A percentile compares a stretch with the other conserved stretches of the same genome.
phyloP scores from a whole-genome alignment of 2,888 invertebrate genomes.

The Strigamia transsilvanica region DNA sequence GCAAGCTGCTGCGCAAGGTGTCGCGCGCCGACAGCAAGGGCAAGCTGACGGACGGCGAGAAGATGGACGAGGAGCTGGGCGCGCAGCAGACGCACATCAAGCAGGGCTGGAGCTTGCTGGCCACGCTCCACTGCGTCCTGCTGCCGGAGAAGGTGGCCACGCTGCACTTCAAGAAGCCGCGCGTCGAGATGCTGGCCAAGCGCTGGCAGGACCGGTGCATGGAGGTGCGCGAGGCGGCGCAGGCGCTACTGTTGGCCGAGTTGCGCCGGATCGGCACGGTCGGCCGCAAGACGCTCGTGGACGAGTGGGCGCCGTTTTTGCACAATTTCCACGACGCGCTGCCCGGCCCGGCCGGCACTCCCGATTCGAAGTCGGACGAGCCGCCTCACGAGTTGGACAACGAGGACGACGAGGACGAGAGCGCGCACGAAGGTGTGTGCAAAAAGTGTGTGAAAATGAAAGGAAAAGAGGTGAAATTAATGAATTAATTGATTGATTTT shows the following conservation, averaged over 20 bases:
- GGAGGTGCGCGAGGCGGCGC: conserved; percentile 94
- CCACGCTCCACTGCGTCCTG: conserved; percentile 94
- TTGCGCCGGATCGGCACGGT: conserved; percentile 86
- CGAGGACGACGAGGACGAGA: conserved; percentile 73
- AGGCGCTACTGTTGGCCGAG: conserved; percentile 93
- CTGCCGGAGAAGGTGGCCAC: conserved; percentile 89
- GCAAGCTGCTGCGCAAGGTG: conserved; percentile 58
- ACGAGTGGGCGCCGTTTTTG: conserved; percentile 94
- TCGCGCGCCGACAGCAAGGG: conserved; percentile 54
- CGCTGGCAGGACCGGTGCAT: conserved; percentile 99
- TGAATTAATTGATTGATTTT: too few species aligned
- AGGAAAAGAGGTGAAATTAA: too few species aligned
- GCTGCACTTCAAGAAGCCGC: conserved; percentile 85
- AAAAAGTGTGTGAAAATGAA: too few species aligned
- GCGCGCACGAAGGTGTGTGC: conserved; percentile 54
- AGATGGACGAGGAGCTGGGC: conserved; percentile 76
- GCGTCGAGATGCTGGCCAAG: conserved; percentile 96
- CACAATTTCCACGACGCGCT: conserved; percentile 74
- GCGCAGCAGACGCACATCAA: conserved; percentile 92
- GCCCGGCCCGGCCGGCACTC: conserved; percentile 24
- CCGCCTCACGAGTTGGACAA: conserved; percentile 60
- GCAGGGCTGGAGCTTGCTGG: conserved; percentile 96
- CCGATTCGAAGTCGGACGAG: conserved; percentile 61
- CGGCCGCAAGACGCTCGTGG: conserved; percentile 90
- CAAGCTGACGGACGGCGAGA: conserved; percentile 64